phyloP scores from a whole-genome alignment of 2,888 invertebrate genomes.

The Drosophila ustulata region DNA sequence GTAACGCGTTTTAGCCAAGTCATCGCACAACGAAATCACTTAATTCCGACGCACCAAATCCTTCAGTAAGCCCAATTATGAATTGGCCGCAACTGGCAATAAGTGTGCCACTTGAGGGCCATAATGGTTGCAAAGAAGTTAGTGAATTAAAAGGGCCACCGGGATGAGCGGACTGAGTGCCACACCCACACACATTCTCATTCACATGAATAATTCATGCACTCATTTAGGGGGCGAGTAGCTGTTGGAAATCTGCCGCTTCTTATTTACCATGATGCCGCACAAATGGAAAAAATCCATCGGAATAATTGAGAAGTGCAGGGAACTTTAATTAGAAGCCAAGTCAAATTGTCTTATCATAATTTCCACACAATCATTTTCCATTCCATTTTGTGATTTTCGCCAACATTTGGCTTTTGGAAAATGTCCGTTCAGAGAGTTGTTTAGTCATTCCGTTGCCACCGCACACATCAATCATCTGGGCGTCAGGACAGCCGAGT shows the following conservation, averaged over 20 bases:
- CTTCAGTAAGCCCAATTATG: slow-evolving; percentile 39
- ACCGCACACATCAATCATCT: slow-evolving; percentile 69
- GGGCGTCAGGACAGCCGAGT: slow-evolving; percentile 49
- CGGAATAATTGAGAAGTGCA: slow-evolving; percentile 37
- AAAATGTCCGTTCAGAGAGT: slow-evolving; percentile 46
- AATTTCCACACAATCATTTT: slow-evolving; percentile 58
- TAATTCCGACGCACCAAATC: slow-evolving; percentile 45
- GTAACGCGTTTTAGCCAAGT: slow-evolving; percentile 38
- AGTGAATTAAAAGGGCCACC: slow-evolving; percentile 58
- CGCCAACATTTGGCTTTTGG: slow-evolving; percentile 50
- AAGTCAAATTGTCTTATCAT: slow-evolving; percentile 79
- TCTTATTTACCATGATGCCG: slow-evolving; percentile 77
- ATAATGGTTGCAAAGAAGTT: slow-evolving; percentile 27
- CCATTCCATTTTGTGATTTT: slow-evolving; percentile 57
- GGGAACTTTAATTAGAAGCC: slow-evolving; percentile 70
- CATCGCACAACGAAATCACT: slow-evolving; percentile 64
- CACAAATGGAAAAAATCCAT: slow-evolving; percentile 54
- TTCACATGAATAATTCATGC: slow-evolving; percentile 74
- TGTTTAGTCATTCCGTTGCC: slow-evolving; percentile 68
- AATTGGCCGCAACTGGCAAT: slow-evolving; percentile 55
- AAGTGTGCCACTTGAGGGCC: slow-evolving; percentile 72
- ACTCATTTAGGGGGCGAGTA: slow-evolving; percentile 20
- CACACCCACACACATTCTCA: slow-evolving; percentile 37
- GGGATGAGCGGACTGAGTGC: slow-evolving; percentile 22
- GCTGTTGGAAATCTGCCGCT: slow-evolving; percentile 63